Percentiles rank a stretch among this genome's conserved stretches.
Evolutionary conservation across 2,888 invertebrate genomes (phyloP).

Genomic region (Sphecodes monilicornis): DNA sequence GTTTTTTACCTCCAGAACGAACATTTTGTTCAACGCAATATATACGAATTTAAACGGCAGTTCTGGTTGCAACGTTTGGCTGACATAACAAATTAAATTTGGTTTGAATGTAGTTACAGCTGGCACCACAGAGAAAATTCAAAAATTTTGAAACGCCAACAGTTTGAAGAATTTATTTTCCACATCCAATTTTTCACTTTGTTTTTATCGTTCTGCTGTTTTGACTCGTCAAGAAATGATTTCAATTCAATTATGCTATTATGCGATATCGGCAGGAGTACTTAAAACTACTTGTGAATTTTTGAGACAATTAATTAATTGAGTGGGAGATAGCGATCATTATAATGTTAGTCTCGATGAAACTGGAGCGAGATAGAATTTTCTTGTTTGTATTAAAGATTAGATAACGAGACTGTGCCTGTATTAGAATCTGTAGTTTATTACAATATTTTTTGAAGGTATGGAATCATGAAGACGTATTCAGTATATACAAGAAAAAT

Average conservation of each 20-base stretch:
- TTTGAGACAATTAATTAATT: not conserved
- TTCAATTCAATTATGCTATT: not conserved
- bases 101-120: not conserved
- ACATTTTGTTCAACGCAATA: not conserved
- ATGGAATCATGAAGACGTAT: not conserved
- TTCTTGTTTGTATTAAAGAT: not conserved
- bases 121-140: not conserved
- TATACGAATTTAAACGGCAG: not conserved
- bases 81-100: not conserved
- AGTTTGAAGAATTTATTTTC: not conserved
- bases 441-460: not conserved
- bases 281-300: not conserved
- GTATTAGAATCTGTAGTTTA: not conserved
- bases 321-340: not conserved
- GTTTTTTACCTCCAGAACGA: not conserved
- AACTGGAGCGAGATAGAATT: not conserved
- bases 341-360: not conserved
- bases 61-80: not conserved
- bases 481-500: not conserved
- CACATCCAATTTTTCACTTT: not conserved
- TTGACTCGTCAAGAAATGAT: not conserved
- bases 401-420: not conserved
- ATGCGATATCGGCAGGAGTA: not conserved
- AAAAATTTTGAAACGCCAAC: not conserved
- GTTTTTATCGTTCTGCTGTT: not conserved